phyloP scores from a whole-genome alignment of 2,797 vertebrate species.

The Arctocebus calabarensis region DNA sequence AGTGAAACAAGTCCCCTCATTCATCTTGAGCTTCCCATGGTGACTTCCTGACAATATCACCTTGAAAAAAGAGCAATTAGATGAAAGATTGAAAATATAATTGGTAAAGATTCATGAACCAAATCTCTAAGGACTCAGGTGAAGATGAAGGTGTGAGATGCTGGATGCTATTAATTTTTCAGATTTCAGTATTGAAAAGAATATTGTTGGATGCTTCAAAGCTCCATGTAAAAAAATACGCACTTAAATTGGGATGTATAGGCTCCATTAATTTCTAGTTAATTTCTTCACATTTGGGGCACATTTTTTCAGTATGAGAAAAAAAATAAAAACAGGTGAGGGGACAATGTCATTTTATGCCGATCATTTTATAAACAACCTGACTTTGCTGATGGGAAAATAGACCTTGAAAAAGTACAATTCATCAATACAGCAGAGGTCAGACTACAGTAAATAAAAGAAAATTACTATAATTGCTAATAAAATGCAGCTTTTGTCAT shows the following conservation, averaged over 20 bases:
- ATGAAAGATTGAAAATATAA: slow-evolving; percentile 56
- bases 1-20: neutral
- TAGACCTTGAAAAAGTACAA: slow-evolving; percentile 79
- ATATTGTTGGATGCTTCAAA: slow-evolving; percentile 52
- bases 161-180: slow-evolving; percentile 56
- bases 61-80: slow-evolving; percentile 55
- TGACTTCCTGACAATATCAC: slow-evolving; percentile 52
- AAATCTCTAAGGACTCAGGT: slow-evolving; percentile 43
- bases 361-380: slow-evolving; percentile 80
- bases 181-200: slow-evolving; percentile 54
- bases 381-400: slow-evolving; percentile 81
- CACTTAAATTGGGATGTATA: slow-evolving; percentile 7
- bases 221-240: slow-evolving; percentile 45
- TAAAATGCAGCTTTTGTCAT: slow-evolving; percentile 84
- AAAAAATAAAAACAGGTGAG: slow-evolving; percentile 12
- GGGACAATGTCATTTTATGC: slow-evolving; percentile 44
- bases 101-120: slow-evolving; percentile 45
- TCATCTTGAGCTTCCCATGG: neutral
- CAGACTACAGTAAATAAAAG: slow-evolving; percentile 84
- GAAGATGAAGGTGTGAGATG: slow-evolving; percentile 42
- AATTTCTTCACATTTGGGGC: slow-evolving; percentile 63
- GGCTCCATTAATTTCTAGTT: slow-evolving; percentile 60
- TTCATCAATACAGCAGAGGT: slow-evolving; percentile 83
- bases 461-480: slow-evolving; percentile 85
- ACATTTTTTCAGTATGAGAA: slow-evolving; percentile 57